phyloP scores from a whole-genome alignment of 1,140 invertebrate species.

The Chionoecetes opilio region DNA sequence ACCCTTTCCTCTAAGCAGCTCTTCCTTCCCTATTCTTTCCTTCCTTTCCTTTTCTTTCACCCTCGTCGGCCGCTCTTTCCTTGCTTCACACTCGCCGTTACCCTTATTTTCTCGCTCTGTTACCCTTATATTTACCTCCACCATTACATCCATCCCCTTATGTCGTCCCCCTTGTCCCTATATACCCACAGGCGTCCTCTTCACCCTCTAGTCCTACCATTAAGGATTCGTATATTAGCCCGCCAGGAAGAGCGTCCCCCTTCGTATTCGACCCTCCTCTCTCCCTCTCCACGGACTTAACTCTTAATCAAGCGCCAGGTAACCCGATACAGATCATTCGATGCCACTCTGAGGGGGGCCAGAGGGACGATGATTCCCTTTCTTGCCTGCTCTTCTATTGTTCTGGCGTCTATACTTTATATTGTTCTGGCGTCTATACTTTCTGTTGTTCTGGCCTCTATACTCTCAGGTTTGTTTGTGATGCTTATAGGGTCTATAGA shows the following conservation, averaged over 20 bases:
- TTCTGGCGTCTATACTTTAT: conserved; percentile 49
- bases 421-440: conserved; percentile 50
- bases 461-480: conserved; percentile 39
- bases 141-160: neutral
- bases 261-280: neutral
- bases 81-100: neutral
- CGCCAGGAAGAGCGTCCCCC: neutral
- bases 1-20: neutral
- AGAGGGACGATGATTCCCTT: conserved; percentile 40
- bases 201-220: neutral
- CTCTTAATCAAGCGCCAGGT: conserved; percentile 67
- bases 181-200: neutral
- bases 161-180: neutral
- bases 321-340: conserved; percentile 64
- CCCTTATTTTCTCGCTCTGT: neutral
- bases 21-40: neutral
- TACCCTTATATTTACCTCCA: too few species aligned
- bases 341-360: conserved; percentile 52
- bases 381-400: conserved; percentile 36
- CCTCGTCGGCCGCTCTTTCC: neutral
- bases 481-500: conserved; percentile 9
- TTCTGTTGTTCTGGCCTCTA: conserved; percentile 40
- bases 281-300: neutral
- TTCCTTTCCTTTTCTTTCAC: neutral
- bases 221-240: neutral